Evolutionary conservation across 2,888 invertebrate species (phyloP), one percentile per base, ranked within the genome.

Genomic region (Tubulanus polymorphus): DNA sequence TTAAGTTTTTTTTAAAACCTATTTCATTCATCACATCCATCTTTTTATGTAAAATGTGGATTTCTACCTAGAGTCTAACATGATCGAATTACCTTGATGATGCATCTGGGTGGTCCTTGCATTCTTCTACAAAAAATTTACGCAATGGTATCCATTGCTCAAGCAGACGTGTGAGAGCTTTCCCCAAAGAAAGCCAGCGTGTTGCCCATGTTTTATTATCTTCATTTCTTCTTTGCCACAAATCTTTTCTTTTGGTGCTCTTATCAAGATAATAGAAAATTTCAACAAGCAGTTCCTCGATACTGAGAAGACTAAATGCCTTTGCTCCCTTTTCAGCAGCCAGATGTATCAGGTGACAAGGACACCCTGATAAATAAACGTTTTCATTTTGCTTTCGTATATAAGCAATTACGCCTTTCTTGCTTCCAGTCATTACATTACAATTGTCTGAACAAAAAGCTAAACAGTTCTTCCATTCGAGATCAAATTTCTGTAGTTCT

Each of bases 271-370:
- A 49, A 18, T 54, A 54, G 28, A 41, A 59, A 18, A 56, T 37
- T 18, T 56, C 41, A 29, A 53, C 35, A 20, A 56, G 41, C 18
- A 37, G 10, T 28, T 12, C 48, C 26, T 48, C 25, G 26, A n/a
- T 29, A 30, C 46, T 20, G 50, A 55, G 26, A 56, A 15, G 28
- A 26, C 45, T 48, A 29, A 60, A 26, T 25, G 3, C 23, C 10
- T 51, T 54, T 29, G 51, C 56, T 10, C 29, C 56, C 29, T 56
- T 55, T 26, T 56, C 51, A 20, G 56, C 55, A 18, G 59, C 56
- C 20, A 56, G 29, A 41, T 54, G 53, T 18, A 59, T 54, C 1
- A 59, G 46, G 47, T 59, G 59, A 26, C 59, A 56, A 12, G 59
- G 50, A 51, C 55, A 59, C 3, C 59, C 55, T 51, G 25, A 23